Evolutionary conservation across 2,113 vertebrate species (phyloP), one percentile per base, ranked within the genome.

Genomic region (Solea solea): DNA sequence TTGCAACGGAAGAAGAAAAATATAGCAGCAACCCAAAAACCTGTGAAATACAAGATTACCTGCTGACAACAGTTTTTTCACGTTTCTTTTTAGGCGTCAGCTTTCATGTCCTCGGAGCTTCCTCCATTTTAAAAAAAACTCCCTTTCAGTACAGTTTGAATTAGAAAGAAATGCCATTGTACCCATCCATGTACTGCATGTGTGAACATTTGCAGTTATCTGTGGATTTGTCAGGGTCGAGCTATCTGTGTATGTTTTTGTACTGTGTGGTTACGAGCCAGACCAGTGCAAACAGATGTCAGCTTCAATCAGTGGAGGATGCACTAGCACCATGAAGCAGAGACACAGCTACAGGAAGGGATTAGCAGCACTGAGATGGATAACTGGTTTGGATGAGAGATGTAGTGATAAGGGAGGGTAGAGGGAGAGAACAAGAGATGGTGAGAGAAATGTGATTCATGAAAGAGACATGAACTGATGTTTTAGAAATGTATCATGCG

Each of bases 221-320:
- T 42, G 42, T 52, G 58, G 34, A 42, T 74, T 51, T 71, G 69
- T 75, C 53, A 55, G 55, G 52, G 25, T 66, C 12, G 3, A 60
- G 44, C 8, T 2, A 56, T 58, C n/a, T 41, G 7, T 48, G 66
- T n/a, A n/a, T 74, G 71, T 69, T 12, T 72, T 66, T 80, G 45
- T 54, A 25, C 68, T 74, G 71, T 42, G 48, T 51, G 78, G 78
- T 65, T 62, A n/a, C 9, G 7, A 80, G 75, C 84, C 70, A 83
- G 55, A 83, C 63, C 80, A 86, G 76, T 83, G 74, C 84, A 90
- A 89, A 89, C 86, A 88, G 84, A 83, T 89, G 89, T 93, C 90
- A 66, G 72, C 78, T 90, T 74, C 74, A 88, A 81, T 89, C 85
- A 90, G 82, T 28, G 6, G 64, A 75, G 66, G 71, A 83, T 72